Base-by-base conservation (phyloP, 2,888 invertebrate species). In the Orchestes rusci region DNA sequence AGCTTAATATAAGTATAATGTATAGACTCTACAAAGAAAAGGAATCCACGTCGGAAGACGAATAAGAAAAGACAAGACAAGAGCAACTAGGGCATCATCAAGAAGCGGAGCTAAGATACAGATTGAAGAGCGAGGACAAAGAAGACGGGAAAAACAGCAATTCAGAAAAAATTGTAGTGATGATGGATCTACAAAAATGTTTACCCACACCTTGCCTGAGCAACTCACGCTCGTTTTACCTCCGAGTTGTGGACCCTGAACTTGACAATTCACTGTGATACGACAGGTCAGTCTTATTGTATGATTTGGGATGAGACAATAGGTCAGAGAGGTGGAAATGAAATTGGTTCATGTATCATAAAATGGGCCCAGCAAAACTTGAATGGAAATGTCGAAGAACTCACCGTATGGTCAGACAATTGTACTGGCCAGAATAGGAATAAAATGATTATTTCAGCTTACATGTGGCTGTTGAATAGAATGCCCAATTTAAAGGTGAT, bases 351-450 rank as follows among this genome's bases (percentile, higher is more conserved):
- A 2, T 19, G 19, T 12, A n/a, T 31, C 2, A 4, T 31, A 3
- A 31, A 31, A 31, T 31, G 23, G 23, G 23, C 23, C 5, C 7
- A 7, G 10, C 5, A 10, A 10, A 10, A 7, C 10, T 10, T 23
- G 5, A 10, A 5, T 23, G 23, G 23, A 23, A 23, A 5, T 23
- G 10, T 23, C 5, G 23, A 23, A 23, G 7, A 23, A 5, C 16
- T 33, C 13, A 4, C 16, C 16, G 4, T 33, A 5, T 7, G 7
- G 16, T 33, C 15, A 13, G 16, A 7, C 7, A 33, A 15, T 5
- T 33, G 33, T n/a, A 10, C 16, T 5, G 16, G 33, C 33, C 16
- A 33, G 33, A 33, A 4, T 8, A 3, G 33, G 8, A 33, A 33
- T 33, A 33, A 16, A 10, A 23, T 23, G 5, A 23, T 23, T 5